Evolutionary conservation across 1,140 invertebrate genomes (phyloP).

Genomic region (Laupala kohalensis): DNA sequence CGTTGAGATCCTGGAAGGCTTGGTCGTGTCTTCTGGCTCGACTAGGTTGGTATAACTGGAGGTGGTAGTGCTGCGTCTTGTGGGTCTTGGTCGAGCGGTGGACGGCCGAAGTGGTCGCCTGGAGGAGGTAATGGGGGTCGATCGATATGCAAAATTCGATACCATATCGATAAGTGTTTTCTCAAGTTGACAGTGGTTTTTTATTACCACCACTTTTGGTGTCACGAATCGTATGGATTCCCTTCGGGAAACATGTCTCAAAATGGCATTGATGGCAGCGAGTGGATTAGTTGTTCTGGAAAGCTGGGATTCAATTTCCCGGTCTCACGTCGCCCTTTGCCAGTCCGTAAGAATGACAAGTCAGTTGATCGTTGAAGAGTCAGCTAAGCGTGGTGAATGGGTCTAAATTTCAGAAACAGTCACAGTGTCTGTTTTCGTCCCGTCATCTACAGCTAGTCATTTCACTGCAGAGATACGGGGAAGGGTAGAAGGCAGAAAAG

Average conservation of each 20-base stretch:
- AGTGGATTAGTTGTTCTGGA: not conserved
- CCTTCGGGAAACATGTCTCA: not conserved
- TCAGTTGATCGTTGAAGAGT: not conserved
- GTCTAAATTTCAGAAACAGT: no score
- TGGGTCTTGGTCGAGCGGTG: slow-evolving; percentile 18
- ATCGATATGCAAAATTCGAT: not conserved
- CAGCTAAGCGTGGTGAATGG: no score
- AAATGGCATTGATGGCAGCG: not conserved
- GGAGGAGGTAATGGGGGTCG: not conserved
- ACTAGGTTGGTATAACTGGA: not conserved
- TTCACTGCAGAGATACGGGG: not conserved
- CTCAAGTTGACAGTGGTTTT: not conserved
- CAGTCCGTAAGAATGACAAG: not conserved
- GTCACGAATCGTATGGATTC: not conserved
- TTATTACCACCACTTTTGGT: not conserved
- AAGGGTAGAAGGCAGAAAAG: not conserved
- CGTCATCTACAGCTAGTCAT: not conserved
- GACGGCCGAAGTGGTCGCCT: slow-evolving; percentile 8
- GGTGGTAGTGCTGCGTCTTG: slow-evolving; percentile 4
- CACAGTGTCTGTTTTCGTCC: not conserved
- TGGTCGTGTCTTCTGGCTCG: slow-evolving; percentile 24
- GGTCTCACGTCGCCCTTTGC: not conserved
- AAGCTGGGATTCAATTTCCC: not conserved
- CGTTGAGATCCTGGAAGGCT: slow-evolving; percentile 24
- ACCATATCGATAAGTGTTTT: not conserved